Conservation (phyloP, 2,797 vertebrate genomes). For the Zalophus californianus region DNA sequence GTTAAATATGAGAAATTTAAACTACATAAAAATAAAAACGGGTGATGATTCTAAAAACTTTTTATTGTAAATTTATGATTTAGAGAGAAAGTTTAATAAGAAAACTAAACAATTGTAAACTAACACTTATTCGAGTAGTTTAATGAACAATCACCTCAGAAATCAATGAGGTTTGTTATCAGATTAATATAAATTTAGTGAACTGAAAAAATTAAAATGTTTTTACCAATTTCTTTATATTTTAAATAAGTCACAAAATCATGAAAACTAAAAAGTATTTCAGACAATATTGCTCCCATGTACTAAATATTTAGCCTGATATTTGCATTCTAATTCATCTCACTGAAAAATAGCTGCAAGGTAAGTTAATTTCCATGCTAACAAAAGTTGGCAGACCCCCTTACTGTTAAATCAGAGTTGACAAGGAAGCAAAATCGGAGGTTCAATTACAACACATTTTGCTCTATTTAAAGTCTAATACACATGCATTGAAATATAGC, state of each 20-base stretch:
- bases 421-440: conserved; percentile 62
- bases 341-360: conserved; percentile 53
- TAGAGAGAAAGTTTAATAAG: conserved; percentile 12
- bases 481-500: not conserved
- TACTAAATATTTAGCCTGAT: conserved; percentile 47
- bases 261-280: conserved; percentile 48
- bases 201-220: conserved; percentile 34
- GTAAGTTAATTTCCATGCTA: conserved; percentile 62
- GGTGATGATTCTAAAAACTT: not conserved
- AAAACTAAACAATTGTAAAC: conserved; percentile 29
- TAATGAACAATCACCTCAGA: conserved; percentile 18
- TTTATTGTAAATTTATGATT: conserved; percentile 17
- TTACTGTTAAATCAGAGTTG: conserved; percentile 59
- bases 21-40: not conserved
- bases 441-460: conserved; percentile 55
- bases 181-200: conserved; percentile 39
- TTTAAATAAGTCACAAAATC: conserved; percentile 47
- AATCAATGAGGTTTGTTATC: not conserved
- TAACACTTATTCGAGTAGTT: conserved; percentile 8
- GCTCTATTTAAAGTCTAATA: conserved; percentile 45
- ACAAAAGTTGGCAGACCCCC: not conserved
- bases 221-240: conserved; percentile 35
- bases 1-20: not conserved
- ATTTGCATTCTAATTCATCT: conserved; percentile 60
- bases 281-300: not conserved